phyloP scores from a whole-genome alignment of 2,113 vertebrate genomes.

The Solenodon paradoxus region DNA sequence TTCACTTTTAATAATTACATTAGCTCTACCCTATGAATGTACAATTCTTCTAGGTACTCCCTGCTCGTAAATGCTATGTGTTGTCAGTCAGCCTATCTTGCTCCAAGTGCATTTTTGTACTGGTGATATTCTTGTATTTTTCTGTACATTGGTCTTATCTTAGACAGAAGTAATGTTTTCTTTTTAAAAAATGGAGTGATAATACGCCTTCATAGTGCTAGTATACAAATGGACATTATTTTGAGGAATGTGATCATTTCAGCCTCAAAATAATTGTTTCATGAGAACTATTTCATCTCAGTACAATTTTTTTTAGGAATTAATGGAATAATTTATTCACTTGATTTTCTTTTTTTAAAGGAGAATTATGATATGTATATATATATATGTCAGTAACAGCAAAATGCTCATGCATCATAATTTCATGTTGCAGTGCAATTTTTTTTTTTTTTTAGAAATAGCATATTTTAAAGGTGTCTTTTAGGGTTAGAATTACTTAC shows the following conservation, averaged over 20 bases:
- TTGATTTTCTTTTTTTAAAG: not conserved
- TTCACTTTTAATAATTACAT: not conserved
- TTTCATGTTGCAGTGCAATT: not conserved
- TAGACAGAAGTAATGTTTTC: not conserved
- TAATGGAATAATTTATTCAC: not conserved
- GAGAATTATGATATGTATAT: not conserved
- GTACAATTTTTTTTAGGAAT: not conserved
- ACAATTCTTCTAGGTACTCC: not conserved
- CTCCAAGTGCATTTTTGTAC: not conserved
- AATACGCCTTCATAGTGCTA: not conserved
- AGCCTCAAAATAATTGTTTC: not conserved
- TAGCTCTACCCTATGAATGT: not conserved
- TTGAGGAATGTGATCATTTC: not conserved
- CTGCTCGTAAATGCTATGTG: not conserved
- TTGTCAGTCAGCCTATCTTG: not conserved
- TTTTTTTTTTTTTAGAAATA: not conserved
- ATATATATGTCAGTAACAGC: not conserved
- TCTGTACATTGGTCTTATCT: not conserved
- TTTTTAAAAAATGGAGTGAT: not conserved
- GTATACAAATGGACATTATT: not conserved
- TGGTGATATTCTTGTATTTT: not conserved
- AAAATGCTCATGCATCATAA: not conserved
- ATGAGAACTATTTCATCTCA: not conserved
- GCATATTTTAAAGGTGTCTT: not conserved
- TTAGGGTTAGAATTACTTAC: not conserved